These are phyloP conservation scores for Antennarius maculatus DNA, from an alignment of 2,797 vertebrate genomes.

Conservation along the genomic window DNA sequence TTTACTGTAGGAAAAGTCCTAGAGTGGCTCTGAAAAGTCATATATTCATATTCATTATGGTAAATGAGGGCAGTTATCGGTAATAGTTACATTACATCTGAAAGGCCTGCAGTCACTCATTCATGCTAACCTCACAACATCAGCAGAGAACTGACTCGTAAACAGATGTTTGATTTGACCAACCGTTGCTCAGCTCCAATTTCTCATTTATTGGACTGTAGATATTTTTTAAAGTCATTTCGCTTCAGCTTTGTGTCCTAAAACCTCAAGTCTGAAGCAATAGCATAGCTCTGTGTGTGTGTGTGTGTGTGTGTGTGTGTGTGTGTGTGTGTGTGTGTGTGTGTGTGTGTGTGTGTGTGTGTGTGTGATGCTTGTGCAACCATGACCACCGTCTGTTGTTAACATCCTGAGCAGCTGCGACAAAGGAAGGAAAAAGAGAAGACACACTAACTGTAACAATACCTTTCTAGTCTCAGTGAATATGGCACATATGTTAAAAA, in stretches of 20 bases:
- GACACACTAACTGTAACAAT: not conserved
- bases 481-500: not conserved
- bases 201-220: slow-evolving; percentile 14
- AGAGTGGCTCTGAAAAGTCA: too few relatives aligned
- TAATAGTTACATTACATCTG: too few relatives aligned
- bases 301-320: slow-evolving; percentile 12
- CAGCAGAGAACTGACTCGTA: too few relatives aligned
- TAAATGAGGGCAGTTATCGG: too few relatives aligned
- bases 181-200: too few relatives aligned
- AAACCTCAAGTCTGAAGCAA: slow-evolving; percentile 34
- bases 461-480: not conserved
- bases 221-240: slow-evolving; percentile 3
- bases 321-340: slow-evolving; percentile 14
- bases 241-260: slow-evolving; percentile 21
- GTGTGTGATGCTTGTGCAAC: slow-evolving; percentile 34
- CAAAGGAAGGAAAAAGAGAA: slow-evolving; percentile 29
- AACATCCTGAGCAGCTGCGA: slow-evolving; percentile 27
- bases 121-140: too few relatives aligned
- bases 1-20: too few relatives aligned
- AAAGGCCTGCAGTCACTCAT: too few relatives aligned
- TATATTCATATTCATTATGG: too few relatives aligned
- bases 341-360: slow-evolving; percentile 5
- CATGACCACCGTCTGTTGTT: slow-evolving; percentile 31
- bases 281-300: not conserved
- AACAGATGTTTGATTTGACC: too few relatives aligned